Evolutionary conservation across 2,113 vertebrate genomes (phyloP).

Genomic region (Canis aureus): DNA sequence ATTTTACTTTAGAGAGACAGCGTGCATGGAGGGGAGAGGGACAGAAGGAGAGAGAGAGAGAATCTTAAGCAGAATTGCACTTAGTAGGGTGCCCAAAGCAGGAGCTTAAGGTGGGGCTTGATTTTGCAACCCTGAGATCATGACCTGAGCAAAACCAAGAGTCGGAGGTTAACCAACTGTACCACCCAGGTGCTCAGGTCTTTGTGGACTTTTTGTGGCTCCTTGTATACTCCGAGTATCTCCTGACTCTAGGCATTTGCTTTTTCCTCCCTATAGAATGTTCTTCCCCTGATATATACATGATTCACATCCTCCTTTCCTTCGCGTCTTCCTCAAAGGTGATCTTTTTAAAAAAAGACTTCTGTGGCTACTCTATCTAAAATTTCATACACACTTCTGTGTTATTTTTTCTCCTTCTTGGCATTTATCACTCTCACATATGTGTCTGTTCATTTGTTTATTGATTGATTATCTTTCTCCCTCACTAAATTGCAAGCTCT

Average conservation of each 20-base stretch:
- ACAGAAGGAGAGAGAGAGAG: background rate
- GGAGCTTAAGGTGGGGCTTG: background rate
- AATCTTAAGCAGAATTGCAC: background rate
- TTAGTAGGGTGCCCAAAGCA: background rate
- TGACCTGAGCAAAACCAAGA: background rate
- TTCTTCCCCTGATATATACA: background rate
- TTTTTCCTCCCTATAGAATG: background rate
- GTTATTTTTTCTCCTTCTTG: background rate
- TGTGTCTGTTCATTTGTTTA: background rate
- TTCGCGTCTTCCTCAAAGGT: background rate
- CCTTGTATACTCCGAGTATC: no score
- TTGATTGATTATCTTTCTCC: slow-evolving; percentile 7
- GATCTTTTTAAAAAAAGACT: background rate
- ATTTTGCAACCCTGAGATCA: no score
- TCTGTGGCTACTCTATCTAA: background rate
- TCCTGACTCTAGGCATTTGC: background rate
- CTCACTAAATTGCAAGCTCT: background rate
- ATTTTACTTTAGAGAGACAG: background rate
- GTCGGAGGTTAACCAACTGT: background rate
- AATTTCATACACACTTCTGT: background rate
- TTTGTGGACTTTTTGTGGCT: background rate
- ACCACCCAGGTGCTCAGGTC: background rate
- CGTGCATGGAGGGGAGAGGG: background rate
- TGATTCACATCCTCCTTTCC: background rate
- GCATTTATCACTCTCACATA: background rate